These are phyloP conservation scores for Dipodomys stephensi DNA, from an alignment of 2,113 vertebrate species.

Conservation along the genomic window DNA sequence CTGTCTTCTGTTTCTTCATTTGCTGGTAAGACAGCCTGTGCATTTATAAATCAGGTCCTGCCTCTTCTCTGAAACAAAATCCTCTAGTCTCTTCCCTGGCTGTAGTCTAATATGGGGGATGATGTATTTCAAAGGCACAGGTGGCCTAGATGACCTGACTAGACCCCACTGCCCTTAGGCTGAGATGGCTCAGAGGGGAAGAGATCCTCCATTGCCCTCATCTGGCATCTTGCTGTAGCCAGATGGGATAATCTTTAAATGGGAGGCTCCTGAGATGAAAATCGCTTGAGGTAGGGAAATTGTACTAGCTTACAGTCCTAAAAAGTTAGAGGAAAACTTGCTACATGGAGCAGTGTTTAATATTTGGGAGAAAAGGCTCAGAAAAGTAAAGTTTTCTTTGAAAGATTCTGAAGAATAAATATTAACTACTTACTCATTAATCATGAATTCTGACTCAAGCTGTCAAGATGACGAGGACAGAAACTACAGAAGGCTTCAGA, in stretches of 20 bases:
- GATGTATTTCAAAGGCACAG: background rate
- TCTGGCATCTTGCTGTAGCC: background rate
- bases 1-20: background rate
- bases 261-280: background rate
- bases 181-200: background rate
- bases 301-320: background rate
- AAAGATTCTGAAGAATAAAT: constrained; percentile 10
- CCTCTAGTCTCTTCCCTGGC: background rate
- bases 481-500: background rate
- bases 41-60: background rate
- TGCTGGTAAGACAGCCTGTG: background rate
- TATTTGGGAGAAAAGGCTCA: background rate
- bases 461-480: background rate
- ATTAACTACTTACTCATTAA: constrained; percentile 21
- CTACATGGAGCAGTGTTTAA: background rate
- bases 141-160: background rate
- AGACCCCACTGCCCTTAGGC: background rate
- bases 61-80: background rate
- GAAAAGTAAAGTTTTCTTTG: background rate
- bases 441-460: background rate
- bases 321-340: constrained; percentile 9
- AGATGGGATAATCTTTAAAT: background rate
- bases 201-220: background rate
- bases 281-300: background rate
- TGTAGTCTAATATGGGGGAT: background rate